These are phyloP conservation scores for Xiphophorus couchianus DNA, from an alignment of 2,113 vertebrate genomes.

Conservation along the genomic window DNA sequence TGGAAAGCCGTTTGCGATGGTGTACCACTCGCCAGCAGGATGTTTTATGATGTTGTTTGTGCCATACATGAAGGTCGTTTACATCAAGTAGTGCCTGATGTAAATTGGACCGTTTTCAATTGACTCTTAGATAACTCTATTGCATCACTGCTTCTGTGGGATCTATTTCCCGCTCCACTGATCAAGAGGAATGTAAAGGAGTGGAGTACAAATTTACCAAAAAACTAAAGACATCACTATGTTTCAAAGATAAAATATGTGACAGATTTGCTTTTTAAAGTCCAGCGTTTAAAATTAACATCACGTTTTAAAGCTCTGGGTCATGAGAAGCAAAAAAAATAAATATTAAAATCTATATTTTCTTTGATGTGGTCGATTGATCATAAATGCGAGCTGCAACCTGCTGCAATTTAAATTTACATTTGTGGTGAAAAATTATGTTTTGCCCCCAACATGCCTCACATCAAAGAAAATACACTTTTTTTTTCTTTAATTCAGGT, in stretches of 20 bases:
- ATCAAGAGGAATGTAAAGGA: constrained; percentile 43
- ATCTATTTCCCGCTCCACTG: constrained; percentile 66
- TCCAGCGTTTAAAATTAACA: constrained; percentile 30
- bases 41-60: constrained; percentile 18
- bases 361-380: constrained; percentile 64
- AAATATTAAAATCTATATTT: constrained; percentile 14
- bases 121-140: constrained; percentile 57
- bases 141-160: constrained; percentile 45
- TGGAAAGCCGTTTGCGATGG: constrained; percentile 33
- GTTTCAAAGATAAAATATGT: background rate
- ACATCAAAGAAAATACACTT: constrained; percentile 66
- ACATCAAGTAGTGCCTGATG: constrained; percentile 35
- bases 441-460: constrained; percentile 60
- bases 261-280: constrained; percentile 19
- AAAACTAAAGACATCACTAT: background rate
- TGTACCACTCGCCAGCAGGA: constrained; percentile 37
- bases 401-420: constrained; percentile 49
- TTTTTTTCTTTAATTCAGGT: constrained; percentile 50
- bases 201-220: constrained; percentile 2
- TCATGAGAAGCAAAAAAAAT: constrained; percentile 21
- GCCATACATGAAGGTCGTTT: constrained; percentile 55
- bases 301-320: constrained; percentile 19
- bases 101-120: constrained; percentile 60
- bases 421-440: constrained; percentile 53
- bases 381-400: constrained; percentile 57